phyloP scores from a whole-genome alignment of 2,888 invertebrate genomes.

The Cryptops parisi region DNA sequence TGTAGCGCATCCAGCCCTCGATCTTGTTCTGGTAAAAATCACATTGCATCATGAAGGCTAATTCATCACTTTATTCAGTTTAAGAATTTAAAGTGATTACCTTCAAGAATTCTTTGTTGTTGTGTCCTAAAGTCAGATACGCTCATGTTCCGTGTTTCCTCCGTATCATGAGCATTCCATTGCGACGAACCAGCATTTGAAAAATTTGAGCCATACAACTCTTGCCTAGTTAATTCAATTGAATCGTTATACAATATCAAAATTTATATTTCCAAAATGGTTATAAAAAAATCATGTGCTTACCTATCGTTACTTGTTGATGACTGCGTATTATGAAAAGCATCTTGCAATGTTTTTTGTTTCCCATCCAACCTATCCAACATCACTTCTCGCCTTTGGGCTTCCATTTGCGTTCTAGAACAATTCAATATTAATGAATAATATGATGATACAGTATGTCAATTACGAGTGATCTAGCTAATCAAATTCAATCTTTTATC shows the following conservation, averaged over 20 bases:
- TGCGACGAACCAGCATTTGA: too few relatives aligned
- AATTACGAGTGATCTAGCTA: too few relatives aligned
- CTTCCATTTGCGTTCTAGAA: background rate
- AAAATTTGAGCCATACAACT: too few relatives aligned
- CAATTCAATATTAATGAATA: too few relatives aligned
- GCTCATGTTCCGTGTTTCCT: background rate
- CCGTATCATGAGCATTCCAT: background rate
- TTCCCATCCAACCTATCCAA: background rate
- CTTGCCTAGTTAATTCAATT: too few relatives aligned
- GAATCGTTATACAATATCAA: too few relatives aligned
- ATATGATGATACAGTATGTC: too few relatives aligned
- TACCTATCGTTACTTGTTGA: background rate
- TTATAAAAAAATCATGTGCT: too few relatives aligned
- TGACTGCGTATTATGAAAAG: background rate
- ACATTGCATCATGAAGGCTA: background rate
- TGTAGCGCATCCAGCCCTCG: slow-evolving; percentile 56
- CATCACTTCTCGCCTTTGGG: background rate
- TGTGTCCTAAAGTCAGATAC: background rate
- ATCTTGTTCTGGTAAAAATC: slow-evolving; percentile 47
- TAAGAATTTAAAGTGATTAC: background rate
- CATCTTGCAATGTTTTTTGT: background rate
- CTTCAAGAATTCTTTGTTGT: background rate
- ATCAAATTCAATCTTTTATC: too few relatives aligned
- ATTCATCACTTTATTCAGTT: background rate
- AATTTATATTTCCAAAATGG: too few relatives aligned